Conservation (phyloP, 2,113 vertebrate genomes). For the Regulus satrapa region DNA sequence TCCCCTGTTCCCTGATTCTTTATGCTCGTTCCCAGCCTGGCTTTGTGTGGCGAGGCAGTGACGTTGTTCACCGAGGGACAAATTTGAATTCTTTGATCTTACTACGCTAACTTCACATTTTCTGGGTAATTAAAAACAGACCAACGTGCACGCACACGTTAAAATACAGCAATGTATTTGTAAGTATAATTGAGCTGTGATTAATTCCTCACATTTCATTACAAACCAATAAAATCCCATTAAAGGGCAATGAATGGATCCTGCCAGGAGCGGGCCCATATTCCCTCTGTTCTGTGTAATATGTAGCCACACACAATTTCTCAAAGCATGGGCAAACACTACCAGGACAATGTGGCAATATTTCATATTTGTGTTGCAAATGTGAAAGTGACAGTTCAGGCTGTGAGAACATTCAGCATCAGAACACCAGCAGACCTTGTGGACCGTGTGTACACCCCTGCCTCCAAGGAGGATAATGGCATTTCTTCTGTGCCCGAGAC, state of each 20-base stretch:
- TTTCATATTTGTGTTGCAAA: not conserved
- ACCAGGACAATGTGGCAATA: not conserved
- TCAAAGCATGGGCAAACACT: not conserved
- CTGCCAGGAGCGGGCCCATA: not conserved
- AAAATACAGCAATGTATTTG: not conserved
- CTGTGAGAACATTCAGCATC: not conserved
- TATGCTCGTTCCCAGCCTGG: not conserved
- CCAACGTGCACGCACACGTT: not conserved
- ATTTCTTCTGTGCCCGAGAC: not conserved
- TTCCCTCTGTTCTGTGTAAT: not conserved
- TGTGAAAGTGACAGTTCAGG: not conserved
- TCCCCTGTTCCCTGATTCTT: not conserved
- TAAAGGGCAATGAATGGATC: not conserved
- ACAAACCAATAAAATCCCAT: not conserved
- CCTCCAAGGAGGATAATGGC: not conserved
- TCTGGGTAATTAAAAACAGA: not conserved
- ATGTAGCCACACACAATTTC: not conserved
- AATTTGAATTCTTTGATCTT: not conserved
- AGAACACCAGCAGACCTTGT: not conserved
- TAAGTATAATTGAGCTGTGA: slow-evolving; percentile 1
- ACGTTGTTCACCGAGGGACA: not conserved
- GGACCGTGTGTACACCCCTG: not conserved
- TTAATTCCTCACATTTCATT: slow-evolving; percentile 25
- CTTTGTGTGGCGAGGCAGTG: not conserved
- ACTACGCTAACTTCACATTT: not conserved